Percentiles rank a stretch among this genome's conserved stretches.
phyloP scores from a whole-genome alignment of 2,797 vertebrate species.

The Lemur catta region DNA sequence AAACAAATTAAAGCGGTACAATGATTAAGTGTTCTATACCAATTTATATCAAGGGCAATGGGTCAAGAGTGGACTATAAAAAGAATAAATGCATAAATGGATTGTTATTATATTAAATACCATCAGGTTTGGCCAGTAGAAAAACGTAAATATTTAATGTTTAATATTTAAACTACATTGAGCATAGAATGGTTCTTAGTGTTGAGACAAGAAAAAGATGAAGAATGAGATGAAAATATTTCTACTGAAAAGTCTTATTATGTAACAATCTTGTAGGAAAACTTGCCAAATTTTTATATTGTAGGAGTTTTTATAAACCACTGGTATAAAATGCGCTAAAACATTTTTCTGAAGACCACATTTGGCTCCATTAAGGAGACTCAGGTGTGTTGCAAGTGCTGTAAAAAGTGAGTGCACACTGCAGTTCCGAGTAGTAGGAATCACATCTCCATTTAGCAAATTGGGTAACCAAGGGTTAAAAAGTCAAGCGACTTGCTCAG shows the following conservation, averaged over 20 bases:
- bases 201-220: neutral
- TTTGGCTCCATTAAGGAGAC: neutral
- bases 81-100: neutral
- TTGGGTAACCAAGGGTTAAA: neutral
- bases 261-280: neutral
- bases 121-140: neutral
- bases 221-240: neutral
- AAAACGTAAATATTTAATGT: neutral
- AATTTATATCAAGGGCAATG: neutral
- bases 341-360: neutral
- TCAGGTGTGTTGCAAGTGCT: no score
- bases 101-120: neutral
- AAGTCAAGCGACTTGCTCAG: neutral
- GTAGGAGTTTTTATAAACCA: neutral
- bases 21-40: neutral
- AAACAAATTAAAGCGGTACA: neutral
- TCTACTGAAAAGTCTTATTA: neutral
- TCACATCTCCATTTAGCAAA: neutral
- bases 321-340: neutral
- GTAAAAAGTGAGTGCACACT: accelerated
- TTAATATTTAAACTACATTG: neutral
- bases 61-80: neutral
- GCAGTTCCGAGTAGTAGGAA: neutral
- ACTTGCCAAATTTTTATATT: neutral
- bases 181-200: neutral